These are phyloP conservation scores for Coreoperca whiteheadi DNA, from an alignment of 2,113 vertebrate species.

Conservation along the genomic window DNA sequence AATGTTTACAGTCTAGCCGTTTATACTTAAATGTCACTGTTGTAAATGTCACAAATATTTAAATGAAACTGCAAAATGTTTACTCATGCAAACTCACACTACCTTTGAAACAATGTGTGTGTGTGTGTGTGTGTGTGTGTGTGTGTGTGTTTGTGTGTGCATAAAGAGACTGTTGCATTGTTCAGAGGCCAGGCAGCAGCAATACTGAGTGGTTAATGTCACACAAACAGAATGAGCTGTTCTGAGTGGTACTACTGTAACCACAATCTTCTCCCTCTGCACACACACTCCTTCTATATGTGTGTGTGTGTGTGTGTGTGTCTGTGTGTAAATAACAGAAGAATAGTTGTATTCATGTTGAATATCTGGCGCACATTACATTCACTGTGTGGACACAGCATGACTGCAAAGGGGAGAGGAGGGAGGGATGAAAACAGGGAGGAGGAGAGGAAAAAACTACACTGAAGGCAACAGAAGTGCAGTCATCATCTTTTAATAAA, in stretches of 20 bases:
- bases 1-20: not conserved
- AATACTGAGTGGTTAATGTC: conserved; percentile 36
- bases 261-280: conserved; percentile 26
- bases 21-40: not conserved
- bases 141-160: conserved; percentile 17
- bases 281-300: conserved; percentile 6
- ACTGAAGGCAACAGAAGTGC: conserved; percentile 28
- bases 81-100: not conserved
- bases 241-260: conserved; percentile 44
- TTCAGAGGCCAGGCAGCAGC: conserved; percentile 27
- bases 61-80: conserved; percentile 7
- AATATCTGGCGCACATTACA: conserved; percentile 38
- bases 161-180: conserved; percentile 19
- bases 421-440: conserved; percentile 31
- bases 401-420: conserved; percentile 33
- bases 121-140: conserved; percentile 15
- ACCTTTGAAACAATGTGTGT: conserved; percentile 19
- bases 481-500: conserved; percentile 30
- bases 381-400: conserved; percentile 41
- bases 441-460: conserved; percentile 25
- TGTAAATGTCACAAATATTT: conserved; percentile 33
- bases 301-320: conserved; percentile 9
- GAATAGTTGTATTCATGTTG: conserved; percentile 63
- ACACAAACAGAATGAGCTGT: conserved; percentile 28
- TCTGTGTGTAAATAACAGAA: conserved; percentile 10